Base-by-base conservation (phyloP, 2,888 invertebrate species). In the Anodontia alba region DNA sequence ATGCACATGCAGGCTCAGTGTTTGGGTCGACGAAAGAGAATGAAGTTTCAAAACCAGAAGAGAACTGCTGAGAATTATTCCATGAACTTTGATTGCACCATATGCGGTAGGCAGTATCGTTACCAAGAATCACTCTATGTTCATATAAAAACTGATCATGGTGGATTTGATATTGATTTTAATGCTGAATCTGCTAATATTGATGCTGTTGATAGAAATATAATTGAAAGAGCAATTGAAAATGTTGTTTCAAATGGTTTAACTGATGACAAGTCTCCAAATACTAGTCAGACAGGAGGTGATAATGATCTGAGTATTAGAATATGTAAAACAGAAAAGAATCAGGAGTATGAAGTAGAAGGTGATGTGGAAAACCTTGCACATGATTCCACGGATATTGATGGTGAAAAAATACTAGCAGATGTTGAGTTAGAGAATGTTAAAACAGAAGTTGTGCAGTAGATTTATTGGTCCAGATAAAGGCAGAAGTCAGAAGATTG, bases 1-100 rank as follows among this genome's bases (percentile, higher is more conserved):
- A 77, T 81, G n/a, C 86, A 86, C 29, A 76, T 80, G 71, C 71
- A 78, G 26, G 86, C 86, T 5, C 66, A 73, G 73, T 86, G 86
- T 57, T 38, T 86, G 51, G 86, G 86, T 8, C 79, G 73, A 31
- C 77, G 86, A 15, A 86, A 83, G 69, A 57, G 86, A 26, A 74
- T 23, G 38, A 70, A 29, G 46, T 26, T 46, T 7, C 46, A n/a
- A n/a, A 33, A 49, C n/a, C 46, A 26, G 29, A 51, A 42, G 31
- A 71, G 38, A 43, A 26, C 1, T 42, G 26, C 29, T 10, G 68
- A 43, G 42, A 68, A 68, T 42, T 43, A 68, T 42, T 26, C 29
- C 20, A 68, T 68, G 43, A 43, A 68, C 42, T 43, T 42, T 29
- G 43, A 42, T 29, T 69, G 69, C 33, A 43, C 69, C 1, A 20